These are phyloP conservation scores for Oxyscelio sp. DNA, from an alignment of 2,888 invertebrate species.

Conservation along the genomic window DNA sequence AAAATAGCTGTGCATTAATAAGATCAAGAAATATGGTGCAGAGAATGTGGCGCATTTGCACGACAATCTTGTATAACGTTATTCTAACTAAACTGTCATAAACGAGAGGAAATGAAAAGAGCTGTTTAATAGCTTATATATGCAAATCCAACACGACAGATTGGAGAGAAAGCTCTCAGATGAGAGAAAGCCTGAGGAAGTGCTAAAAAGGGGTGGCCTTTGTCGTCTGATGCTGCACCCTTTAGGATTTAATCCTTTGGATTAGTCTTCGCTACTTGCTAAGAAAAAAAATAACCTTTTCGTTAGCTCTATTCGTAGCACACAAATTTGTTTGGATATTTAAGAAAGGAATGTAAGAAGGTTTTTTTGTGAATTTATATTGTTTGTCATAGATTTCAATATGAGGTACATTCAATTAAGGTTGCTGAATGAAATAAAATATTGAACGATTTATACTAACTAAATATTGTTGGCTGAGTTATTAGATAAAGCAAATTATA, in stretches of 20 bases:
- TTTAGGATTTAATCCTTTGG: conserved; percentile 76
- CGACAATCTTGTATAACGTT: conserved; percentile 88
- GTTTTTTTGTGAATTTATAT: too few species aligned
- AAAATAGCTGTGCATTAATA: conserved; percentile 84
- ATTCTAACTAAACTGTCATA: conserved; percentile 89
- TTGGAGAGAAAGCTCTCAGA: conserved; percentile 85
- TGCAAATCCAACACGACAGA: conserved; percentile 87
- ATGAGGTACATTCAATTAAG: too few species aligned
- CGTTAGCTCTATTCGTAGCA: too few species aligned
- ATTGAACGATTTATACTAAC: not conserved
- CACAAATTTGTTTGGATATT: conserved; percentile 35
- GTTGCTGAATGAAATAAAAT: too few species aligned
- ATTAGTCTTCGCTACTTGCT: conserved; percentile 55
- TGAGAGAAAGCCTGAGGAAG: conserved; percentile 77
- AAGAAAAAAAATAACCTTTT: conserved; percentile 58
- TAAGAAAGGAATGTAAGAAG: too few species aligned
- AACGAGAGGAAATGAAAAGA: conserved; percentile 89
- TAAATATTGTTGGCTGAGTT: conserved; percentile 39
- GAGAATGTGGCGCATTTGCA: conserved; percentile 83
- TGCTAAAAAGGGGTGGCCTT: conserved; percentile 80
- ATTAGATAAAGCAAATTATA: conserved; percentile 50
- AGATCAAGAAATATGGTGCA: conserved; percentile 80
- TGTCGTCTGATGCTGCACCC: conserved; percentile 73
- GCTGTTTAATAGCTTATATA: conserved; percentile 89
- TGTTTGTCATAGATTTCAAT: too few species aligned